Conservation (phyloP, 2,113 vertebrate species). For the Boleophthalmus pectinirostris region DNA sequence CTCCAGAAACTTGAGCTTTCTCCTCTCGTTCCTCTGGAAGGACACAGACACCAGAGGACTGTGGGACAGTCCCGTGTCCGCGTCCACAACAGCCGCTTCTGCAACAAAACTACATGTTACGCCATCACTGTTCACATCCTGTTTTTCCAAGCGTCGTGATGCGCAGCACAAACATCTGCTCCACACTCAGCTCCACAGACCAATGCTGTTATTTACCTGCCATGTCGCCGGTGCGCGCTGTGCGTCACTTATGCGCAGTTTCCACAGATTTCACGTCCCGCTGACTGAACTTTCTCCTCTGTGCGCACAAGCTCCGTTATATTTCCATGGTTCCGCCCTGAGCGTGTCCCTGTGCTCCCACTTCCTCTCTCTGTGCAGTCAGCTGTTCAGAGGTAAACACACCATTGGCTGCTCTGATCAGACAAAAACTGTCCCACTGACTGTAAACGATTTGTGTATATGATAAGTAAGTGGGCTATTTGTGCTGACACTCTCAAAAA, state of each 20-base stretch:
- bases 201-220: neutral
- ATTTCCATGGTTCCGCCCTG: neutral
- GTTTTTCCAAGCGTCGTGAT: neutral
- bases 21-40: slow-evolving; percentile 63
- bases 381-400: neutral
- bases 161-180: no score
- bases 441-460: no score
- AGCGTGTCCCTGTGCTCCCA: neutral
- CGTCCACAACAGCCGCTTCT: slow-evolving; percentile 42
- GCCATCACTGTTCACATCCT: neutral
- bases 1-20: slow-evolving; percentile 72
- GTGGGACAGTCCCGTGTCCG: neutral
- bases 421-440: neutral
- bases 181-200: no score
- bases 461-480: no score
- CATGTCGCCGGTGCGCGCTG: neutral
- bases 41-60: slow-evolving; percentile 59
- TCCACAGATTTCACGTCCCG: neutral
- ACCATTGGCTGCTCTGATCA: neutral
- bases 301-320: neutral
- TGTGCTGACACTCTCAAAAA: no score
- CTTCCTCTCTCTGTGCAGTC: neutral
- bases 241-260: neutral
- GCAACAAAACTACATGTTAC: slow-evolving; percentile 2
- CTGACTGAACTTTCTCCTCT: neutral